Conservation (phyloP, 2,888 invertebrate genomes). For the Lucinisca nassula region DNA sequence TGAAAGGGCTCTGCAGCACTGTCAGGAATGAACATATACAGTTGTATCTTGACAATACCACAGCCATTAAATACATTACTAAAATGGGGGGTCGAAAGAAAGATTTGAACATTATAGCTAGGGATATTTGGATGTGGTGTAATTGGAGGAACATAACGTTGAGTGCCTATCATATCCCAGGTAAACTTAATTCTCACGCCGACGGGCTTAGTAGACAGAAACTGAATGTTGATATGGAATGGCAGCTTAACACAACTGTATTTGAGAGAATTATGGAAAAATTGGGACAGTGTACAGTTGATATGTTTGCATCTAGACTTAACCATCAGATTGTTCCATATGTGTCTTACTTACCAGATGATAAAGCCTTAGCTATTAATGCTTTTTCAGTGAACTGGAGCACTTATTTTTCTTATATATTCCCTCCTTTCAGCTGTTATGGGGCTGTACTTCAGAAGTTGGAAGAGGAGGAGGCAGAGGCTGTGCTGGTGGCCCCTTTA, state of each 20-base stretch:
- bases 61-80: slow-evolving; percentile 35
- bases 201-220: slow-evolving; percentile 27
- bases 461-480: slow-evolving; percentile 22
- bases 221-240: slow-evolving; percentile 37
- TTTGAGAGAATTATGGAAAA: not conserved
- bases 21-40: slow-evolving; percentile 20
- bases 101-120: slow-evolving; percentile 24
- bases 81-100: slow-evolving; percentile 45
- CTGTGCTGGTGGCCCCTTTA: slow-evolving; percentile 45
- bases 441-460: slow-evolving; percentile 52
- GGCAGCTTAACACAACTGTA: slow-evolving; percentile 1
- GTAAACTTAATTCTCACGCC: slow-evolving; percentile 25
- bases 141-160: slow-evolving; percentile 28
- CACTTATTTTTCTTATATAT: slow-evolving; percentile 17
- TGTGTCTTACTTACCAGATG: not conserved
- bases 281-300: not conserved
- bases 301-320: not conserved
- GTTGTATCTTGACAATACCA: slow-evolving; percentile 28
- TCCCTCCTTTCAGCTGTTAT: slow-evolving; percentile 66
- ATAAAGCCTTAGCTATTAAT: slow-evolving; percentile 21
- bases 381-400: slow-evolving; percentile 49
- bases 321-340: not conserved
- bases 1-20: not conserved
- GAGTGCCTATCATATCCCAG: slow-evolving; percentile 38
- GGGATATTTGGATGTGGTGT: slow-evolving; percentile 29